phyloP scores from a whole-genome alignment of 2,888 invertebrate genomes.

The Epistrophe eligans region DNA sequence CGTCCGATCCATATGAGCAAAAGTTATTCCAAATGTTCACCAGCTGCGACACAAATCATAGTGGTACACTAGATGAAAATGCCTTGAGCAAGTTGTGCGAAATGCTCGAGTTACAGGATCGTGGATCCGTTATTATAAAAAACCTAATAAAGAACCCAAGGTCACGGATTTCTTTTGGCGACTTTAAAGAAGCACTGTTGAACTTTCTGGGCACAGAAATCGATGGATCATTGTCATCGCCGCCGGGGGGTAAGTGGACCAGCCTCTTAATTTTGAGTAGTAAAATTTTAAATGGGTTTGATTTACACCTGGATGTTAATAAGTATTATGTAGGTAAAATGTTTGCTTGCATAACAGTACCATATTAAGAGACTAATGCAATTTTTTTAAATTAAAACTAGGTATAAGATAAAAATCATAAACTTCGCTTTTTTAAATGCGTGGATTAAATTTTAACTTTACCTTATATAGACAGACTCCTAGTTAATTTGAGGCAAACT shows the following conservation, averaged over 20 bases:
- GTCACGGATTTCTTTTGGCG: constrained; percentile 87
- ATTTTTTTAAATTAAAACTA: too few species aligned
- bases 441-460: too few species aligned
- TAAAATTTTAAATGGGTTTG: background rate
- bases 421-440: too few species aligned
- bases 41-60: constrained; percentile 89
- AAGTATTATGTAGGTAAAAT: too few species aligned
- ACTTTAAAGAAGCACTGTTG: constrained; percentile 91
- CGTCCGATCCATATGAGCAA: constrained; percentile 91
- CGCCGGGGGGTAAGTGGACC: constrained; percentile 65
- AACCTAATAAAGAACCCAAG: constrained; percentile 85
- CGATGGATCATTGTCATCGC: constrained; percentile 77
- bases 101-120: constrained; percentile 91
- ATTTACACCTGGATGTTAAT: too few species aligned
- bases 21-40: constrained; percentile 92
- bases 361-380: too few species aligned
- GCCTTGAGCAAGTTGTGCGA: constrained; percentile 89
- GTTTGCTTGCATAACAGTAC: too few species aligned
- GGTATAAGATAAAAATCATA: too few species aligned
- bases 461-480: too few species aligned
- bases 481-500: too few species aligned
- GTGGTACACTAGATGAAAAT: constrained; percentile 88
- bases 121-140: constrained; percentile 87
- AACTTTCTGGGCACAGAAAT: constrained; percentile 87
- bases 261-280: constrained; percentile 24